Evolutionary conservation across 2,888 invertebrate genomes (phyloP).

Genomic region (Phorcus lineatus): DNA sequence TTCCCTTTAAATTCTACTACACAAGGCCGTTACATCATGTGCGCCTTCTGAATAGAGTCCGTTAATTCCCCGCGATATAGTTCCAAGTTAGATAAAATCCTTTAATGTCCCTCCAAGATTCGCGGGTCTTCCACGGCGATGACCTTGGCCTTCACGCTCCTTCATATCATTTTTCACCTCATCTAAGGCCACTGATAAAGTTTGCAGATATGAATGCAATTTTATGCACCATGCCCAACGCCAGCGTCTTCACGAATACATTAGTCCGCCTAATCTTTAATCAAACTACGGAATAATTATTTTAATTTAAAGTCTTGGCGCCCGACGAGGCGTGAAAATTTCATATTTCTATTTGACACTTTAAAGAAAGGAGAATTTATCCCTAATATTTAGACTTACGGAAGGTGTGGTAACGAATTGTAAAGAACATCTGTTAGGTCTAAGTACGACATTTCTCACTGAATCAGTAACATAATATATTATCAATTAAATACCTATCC

Average conservation of each 20-base stretch:
- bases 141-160: not conserved
- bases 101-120: slow-evolving; percentile 16
- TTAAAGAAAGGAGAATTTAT: no score
- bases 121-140: not conserved
- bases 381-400: no score
- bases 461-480: no score
- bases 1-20: slow-evolving; percentile 27
- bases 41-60: not conserved
- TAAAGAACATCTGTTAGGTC: no score
- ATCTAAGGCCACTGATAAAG: not conserved
- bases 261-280: not conserved
- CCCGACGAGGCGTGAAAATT: no score
- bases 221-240: not conserved
- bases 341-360: no score
- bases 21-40: slow-evolving; percentile 7
- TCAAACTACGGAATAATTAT: not conserved
- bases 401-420: no score
- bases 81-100: slow-evolving; percentile 17
- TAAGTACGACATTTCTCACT: no score
- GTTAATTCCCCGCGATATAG: slow-evolving; percentile 12
- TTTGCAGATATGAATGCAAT: slow-evolving; percentile 6
- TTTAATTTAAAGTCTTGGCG: not conserved
- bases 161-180: slow-evolving; percentile 10
- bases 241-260: not conserved
- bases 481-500: no score